These are phyloP conservation scores for Salticus scenicus DNA, from an alignment of 2,888 invertebrate genomes.

Conservation along the genomic window DNA sequence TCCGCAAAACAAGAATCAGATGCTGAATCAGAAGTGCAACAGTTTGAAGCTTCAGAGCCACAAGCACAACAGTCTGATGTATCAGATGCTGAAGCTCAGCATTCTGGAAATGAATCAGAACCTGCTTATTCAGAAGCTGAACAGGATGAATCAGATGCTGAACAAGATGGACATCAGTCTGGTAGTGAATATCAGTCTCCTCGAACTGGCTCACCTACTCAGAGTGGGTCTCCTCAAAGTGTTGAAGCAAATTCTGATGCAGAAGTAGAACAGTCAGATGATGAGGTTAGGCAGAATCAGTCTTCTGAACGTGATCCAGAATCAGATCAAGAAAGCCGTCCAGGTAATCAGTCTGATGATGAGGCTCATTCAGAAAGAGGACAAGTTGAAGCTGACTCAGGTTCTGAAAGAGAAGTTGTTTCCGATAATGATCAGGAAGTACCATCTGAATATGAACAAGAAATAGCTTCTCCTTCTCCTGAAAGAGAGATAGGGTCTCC, in stretches of 20 bases:
- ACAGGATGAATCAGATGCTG: slow-evolving; percentile 47
- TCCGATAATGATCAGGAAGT: neutral
- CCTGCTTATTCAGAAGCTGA: slow-evolving; percentile 16
- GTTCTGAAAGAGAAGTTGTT: slow-evolving; percentile 1
- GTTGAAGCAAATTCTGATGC: slow-evolving; percentile 38
- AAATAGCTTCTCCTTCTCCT: neutral
- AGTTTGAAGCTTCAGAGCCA: slow-evolving; percentile 29
- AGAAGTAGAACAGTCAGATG: slow-evolving; percentile 18
- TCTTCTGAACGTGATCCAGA: neutral
- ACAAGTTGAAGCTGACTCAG: neutral
- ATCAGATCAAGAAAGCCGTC: slow-evolving; percentile 45
- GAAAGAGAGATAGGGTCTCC: neutral
- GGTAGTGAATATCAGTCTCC: slow-evolving; percentile 24
- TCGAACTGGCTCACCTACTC: slow-evolving; percentile 23
- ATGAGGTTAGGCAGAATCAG: neutral
- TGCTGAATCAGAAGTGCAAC: slow-evolving; percentile 44
- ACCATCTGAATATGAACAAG: slow-evolving; percentile 1
- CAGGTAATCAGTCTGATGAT: slow-evolving; percentile 25
- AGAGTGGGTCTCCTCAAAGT: slow-evolving; percentile 38
- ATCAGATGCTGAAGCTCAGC: slow-evolving; percentile 35
- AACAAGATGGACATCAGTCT: slow-evolving; percentile 21
- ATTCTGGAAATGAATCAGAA: slow-evolving; percentile 29
- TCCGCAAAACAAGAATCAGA: slow-evolving; percentile 32
- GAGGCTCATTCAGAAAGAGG: slow-evolving; percentile 28
- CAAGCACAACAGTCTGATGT: slow-evolving; percentile 39